Conservation (phyloP, 2,113 vertebrate genomes). For the Melanotaenia duboulayi region DNA sequence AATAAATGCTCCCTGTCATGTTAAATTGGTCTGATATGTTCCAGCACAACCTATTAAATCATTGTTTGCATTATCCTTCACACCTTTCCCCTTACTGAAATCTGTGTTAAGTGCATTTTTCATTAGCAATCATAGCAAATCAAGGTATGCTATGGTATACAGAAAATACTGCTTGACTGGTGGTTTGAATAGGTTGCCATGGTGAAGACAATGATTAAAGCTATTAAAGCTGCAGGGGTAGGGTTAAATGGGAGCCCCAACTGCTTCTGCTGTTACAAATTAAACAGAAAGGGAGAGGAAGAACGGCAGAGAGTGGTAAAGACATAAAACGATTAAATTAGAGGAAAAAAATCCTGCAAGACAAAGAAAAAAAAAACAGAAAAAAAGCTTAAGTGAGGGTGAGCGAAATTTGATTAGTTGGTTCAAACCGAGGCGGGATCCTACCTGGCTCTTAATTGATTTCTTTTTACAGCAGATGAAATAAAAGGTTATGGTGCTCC, state of each 20-base stretch:
- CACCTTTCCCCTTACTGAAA: background rate
- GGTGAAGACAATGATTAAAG: conserved; percentile 76
- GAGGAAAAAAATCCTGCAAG: conserved; percentile 18
- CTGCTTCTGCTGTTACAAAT: conserved; percentile 70
- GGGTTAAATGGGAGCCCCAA: conserved; percentile 69
- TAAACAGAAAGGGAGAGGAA: conserved; percentile 51
- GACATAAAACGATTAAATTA: conserved; percentile 51
- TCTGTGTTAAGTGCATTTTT: conserved; percentile 17
- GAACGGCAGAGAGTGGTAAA: conserved; percentile 25
- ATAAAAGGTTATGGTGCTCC: conserved; percentile 71
- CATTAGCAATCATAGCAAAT: conserved; percentile 10
- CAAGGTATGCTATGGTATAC: conserved; percentile 26
- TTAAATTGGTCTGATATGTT: conserved; percentile 30
- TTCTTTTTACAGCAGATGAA: conserved; percentile 72
- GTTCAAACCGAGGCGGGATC: conserved; percentile 62
- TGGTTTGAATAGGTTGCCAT: conserved; percentile 74
- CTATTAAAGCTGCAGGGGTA: conserved; percentile 73
- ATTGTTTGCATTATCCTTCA: conserved; percentile 22
- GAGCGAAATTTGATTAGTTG: conserved; percentile 69
- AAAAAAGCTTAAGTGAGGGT: conserved; percentile 40
- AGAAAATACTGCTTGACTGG: conserved; percentile 63
- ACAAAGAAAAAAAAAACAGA: conserved; percentile 7
- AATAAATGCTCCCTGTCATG: conserved; percentile 25
- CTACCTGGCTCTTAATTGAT: conserved; percentile 68
- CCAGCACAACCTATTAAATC: conserved; percentile 4